Evolutionary conservation across 2,888 invertebrate species (phyloP), one percentile per base, ranked within the genome.

Genomic region (Itoplectis maculator): DNA sequence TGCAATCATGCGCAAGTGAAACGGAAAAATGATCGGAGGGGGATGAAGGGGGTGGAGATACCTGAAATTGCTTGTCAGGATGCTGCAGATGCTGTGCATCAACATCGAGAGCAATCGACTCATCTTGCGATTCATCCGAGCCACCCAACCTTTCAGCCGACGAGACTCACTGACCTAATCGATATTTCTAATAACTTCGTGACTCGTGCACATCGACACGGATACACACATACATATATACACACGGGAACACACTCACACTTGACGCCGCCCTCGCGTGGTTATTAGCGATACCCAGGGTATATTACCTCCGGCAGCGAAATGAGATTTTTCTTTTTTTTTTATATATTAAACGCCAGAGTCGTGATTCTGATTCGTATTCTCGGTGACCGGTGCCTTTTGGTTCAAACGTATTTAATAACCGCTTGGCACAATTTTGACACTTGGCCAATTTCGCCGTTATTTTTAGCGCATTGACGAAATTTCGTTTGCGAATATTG

Each of bases 141-240:
- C 63, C 40, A 20, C 37, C 61, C 18, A 65, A 42, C 63, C 63
- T 70, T 13, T 23, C 59, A 2, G 18, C 51, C 47, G n/a, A 18
- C 49, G 20, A 69, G 42, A 72, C 51, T 68, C 61, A 37, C 63
- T 70, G 68, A 73, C 68, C 76, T 73, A 78, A 84, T 84, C 86
- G 83, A 86, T 86, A 86, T 84, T 86, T 84, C 84, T 84, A 86
- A 86, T 85, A 86, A 84, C 79, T 66, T 75, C 77, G 80, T 66
- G 29, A 40, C 40, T 51, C 35, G 8, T n/a, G 37, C 42, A 61
- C 23, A 47, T n/a, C n/a, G 45, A 69, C 76, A 15, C 47, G n/a
- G n/a, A n/a, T n/a, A n/a, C n/a, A n/a, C n/a, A n/a, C n/a, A n/a
- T n/a, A n/a, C n/a, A n/a, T n/a, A n/a, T n/a, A n/a, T n/a, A n/a